These are phyloP conservation scores for Lumbricus terrestris DNA, from an alignment of 2,888 invertebrate genomes.

Conservation along the genomic window DNA sequence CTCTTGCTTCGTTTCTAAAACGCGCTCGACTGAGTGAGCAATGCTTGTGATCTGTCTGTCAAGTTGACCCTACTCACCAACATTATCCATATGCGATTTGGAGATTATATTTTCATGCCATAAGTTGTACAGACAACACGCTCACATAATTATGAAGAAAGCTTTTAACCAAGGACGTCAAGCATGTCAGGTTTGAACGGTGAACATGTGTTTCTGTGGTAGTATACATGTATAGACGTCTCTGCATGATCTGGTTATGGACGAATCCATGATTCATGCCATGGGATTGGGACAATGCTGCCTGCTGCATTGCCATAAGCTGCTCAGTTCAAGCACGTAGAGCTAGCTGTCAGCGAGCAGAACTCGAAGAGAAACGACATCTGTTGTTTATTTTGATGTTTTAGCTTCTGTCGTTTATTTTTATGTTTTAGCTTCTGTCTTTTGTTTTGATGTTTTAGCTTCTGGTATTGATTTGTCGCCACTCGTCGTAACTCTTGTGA, in stretches of 20 bases:
- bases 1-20: neutral
- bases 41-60: neutral
- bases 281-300: neutral
- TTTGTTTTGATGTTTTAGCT: slow-evolving; percentile 15
- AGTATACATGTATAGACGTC: no score
- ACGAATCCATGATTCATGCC: neutral
- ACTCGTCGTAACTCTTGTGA: slow-evolving; percentile 19
- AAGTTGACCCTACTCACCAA: no score
- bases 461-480: slow-evolving; percentile 25
- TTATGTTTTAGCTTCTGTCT: slow-evolving; percentile 18
- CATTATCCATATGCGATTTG: no score
- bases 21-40: neutral
- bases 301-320: neutral
- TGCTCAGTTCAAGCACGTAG: neutral
- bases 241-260: neutral
- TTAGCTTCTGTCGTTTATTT: slow-evolving; percentile 28
- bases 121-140: no score
- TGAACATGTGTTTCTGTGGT: no score
- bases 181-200: no score
- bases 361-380: neutral
- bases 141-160: no score
- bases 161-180: no score
- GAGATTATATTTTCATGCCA: no score
- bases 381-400: no score
- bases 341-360: neutral